Base-by-base conservation (phyloP, 1,140 invertebrate species). In the Coboldia fuscipes region DNA sequence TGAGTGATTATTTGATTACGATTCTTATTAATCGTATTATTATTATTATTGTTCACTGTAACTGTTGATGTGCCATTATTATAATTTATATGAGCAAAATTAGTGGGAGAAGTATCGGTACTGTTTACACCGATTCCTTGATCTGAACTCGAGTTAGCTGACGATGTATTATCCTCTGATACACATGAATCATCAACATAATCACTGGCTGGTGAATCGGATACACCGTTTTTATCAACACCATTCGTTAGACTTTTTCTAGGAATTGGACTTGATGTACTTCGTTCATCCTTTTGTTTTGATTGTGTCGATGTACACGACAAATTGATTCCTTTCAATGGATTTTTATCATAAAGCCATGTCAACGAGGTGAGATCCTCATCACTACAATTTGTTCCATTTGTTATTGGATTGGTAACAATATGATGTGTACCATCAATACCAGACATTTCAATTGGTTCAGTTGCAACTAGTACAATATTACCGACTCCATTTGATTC, bases 291-390 rank as follows among this genome's bases (percentile, higher is more conserved):
- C 14, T 13, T 30, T 16, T 22, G n/a, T 19, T 24, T 15, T 18
- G 33, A 18, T 15, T 28, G 12, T 29, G 31, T 35, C 29, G 13
- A 34, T 21, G 29, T 38, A 16, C 39, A 45, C 2, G 47, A 41
- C 17, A 54, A 48, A 27, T 34, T 34, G 10, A 34, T 34, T 18
- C 75, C 74, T 63, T 88, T 86, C 8, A 92, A 65, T 40, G 92
- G 57, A 61, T 94, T 88, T 44, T 71, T 76, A 53, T 92, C 82
- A 50, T 89, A 85, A 8, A 94, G 58, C 86, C 88, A 94, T 31
- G 78, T 71, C 1, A 94, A 60, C 37, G 79, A 79, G 2, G 83
- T 89, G 19, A 94, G 61, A 46, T 94, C 88, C 43, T 88, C 82
- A 47, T 88, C 84, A 30, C 50, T 47, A 38, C 48, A 45, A 35